Evolutionary conservation across 2,113 vertebrate species (phyloP).

Genomic region (Xiphophorus hellerii): DNA sequence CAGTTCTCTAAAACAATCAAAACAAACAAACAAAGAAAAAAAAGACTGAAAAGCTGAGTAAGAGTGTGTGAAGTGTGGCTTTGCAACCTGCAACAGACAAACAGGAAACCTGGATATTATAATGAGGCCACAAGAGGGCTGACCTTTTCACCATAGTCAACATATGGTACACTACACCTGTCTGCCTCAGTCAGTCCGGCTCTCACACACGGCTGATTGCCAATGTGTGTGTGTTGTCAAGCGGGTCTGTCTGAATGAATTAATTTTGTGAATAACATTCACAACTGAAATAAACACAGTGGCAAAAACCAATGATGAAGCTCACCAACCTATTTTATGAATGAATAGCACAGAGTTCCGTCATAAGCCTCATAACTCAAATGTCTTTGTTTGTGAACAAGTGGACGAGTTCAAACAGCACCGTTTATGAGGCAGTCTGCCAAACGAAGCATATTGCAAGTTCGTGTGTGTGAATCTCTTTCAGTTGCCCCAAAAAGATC

Average conservation of each 20-base stretch:
- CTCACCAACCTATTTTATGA: constrained; percentile 19
- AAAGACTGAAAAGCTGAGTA: not conserved
- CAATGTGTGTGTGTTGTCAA: constrained; percentile 5
- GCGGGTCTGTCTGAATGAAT: not conserved
- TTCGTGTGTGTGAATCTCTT: constrained; percentile 11
- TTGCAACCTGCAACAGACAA: constrained; percentile 27
- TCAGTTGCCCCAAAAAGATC: constrained; percentile 53
- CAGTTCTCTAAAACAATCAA: constrained; percentile 1
- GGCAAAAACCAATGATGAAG: not conserved
- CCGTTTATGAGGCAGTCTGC: constrained; percentile 45
- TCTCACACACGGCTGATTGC: constrained; percentile 2
- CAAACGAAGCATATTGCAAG: constrained; percentile 60
- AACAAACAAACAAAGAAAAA: not conserved
- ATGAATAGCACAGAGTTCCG: constrained; percentile 5
- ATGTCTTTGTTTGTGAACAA: constrained; percentile 20
- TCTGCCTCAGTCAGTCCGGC: constrained; percentile 21
- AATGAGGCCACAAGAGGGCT: constrained; percentile 67
- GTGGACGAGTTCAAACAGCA: constrained; percentile 43
- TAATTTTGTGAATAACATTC: not conserved
- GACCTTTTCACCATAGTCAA: constrained; percentile 59
- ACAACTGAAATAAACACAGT: not conserved
- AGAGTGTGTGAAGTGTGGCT: constrained; percentile 23
- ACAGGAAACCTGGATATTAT: constrained; percentile 45
- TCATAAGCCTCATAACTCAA: not conserved
- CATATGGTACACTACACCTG: constrained; percentile 58